Base-by-base conservation (phyloP, 1,140 invertebrate species). In the Holcopasites calliopsidis region DNA sequence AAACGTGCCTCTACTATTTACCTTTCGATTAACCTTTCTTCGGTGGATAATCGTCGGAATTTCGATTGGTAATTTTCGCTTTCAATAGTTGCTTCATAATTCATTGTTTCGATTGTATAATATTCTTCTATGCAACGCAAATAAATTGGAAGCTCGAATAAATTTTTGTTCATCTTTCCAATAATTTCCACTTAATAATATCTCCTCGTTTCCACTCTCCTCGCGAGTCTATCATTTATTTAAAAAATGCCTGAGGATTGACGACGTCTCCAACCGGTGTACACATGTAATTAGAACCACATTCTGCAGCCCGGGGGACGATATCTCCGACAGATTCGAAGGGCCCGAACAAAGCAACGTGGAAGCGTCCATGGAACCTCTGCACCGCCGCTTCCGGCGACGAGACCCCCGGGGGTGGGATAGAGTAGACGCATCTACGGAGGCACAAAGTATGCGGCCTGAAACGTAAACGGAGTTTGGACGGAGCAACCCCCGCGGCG, bases 391-490 rank as follows among this genome's bases (percentile, higher is more conserved):
- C 77, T 68, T 80, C 50, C 75, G 58, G 69, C 68, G 69, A 21
- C 42, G 21, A 26, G 57, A 28, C 3, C 26, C 18, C 2, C 10
- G 33, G 8, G n/a, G 58, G 4, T 7, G 21, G 50, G n/a, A n/a
- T n/a, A 54, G 57, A 21, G 31, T 3, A 18, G 7, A 26, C 44
- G 21, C 33, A 66, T 82, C 80, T 62, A 81, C 68, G 50, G 80
- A 77, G 68, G 58, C 79, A 81, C 73, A 79, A 77, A 79, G 80
- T 83, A 83, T 77, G 81, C 82, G 75, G 72, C 66, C 44, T 68
- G 58, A 61, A 80, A 83, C 82, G 80, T 83, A 83, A 83, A 83
- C 82, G 82, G 77, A 83, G 80, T 83, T 83, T 72, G 81, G 72
- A 79, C 77, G 54, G 47, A 83, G 68, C 76, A 80, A 81, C 68